Conservation (phyloP, 2,888 invertebrate species). For the Venusia cambrica region DNA sequence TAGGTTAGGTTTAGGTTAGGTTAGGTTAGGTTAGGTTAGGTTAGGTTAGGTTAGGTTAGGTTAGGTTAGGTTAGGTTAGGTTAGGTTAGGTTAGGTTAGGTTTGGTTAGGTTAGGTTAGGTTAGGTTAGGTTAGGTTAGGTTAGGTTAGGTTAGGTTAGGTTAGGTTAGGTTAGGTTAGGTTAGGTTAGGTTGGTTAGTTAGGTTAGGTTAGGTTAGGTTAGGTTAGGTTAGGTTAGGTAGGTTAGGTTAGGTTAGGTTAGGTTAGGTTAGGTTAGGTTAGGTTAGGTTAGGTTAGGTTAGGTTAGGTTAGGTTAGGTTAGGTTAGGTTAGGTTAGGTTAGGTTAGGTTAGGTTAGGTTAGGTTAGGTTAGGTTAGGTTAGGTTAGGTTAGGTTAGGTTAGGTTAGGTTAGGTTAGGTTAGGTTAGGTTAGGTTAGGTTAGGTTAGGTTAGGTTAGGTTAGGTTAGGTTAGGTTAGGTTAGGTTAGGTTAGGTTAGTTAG, state of each 20-base stretch:
- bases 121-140: constrained; percentile 29
- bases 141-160: constrained; percentile 28
- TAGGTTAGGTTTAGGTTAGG: constrained; percentile 31
- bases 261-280: constrained; percentile 25
- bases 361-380: constrained; percentile 26
- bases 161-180: constrained; percentile 28
- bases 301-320: constrained; percentile 15
- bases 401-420: constrained; percentile 22
- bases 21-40: constrained; percentile 31
- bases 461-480: constrained; percentile 10
- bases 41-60: constrained; percentile 25
- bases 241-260: constrained; percentile 28
- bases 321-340: constrained; percentile 15
- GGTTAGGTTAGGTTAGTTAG: constrained; percentile 9
- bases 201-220: constrained; percentile 15
- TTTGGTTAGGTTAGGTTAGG: constrained; percentile 25
- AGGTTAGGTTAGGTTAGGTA: constrained; percentile 17
- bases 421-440: constrained; percentile 18
- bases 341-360: constrained; percentile 17
- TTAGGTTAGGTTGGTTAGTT: constrained; percentile 19
- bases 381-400: constrained; percentile 22
- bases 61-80: constrained; percentile 26
- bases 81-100: constrained; percentile 24
- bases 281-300: constrained; percentile 16
- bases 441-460: constrained; percentile 10